phyloP scores from a whole-genome alignment of 2,797 vertebrate species.

The Sebastiscus albofasciatus region DNA sequence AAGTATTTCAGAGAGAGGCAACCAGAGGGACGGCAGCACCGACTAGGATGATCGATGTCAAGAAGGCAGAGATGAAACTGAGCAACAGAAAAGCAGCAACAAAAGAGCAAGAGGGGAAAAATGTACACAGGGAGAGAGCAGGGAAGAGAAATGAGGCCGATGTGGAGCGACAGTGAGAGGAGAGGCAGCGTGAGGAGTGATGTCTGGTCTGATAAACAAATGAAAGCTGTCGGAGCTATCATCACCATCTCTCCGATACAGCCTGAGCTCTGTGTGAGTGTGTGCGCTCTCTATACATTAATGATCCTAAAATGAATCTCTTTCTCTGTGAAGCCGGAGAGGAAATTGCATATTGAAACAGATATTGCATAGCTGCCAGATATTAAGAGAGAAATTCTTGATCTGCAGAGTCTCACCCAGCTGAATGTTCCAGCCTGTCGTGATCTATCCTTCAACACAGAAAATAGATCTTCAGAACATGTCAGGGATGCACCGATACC shows the following conservation, averaged over 20 bases:
- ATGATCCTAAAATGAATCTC: constrained; percentile 24
- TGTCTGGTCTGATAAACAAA: constrained; percentile 57
- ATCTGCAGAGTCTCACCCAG: not conserved
- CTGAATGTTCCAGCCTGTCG: too few relatives aligned
- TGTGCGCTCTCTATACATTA: not conserved
- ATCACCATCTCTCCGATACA: constrained; percentile 39
- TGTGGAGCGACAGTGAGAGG: constrained; percentile 24
- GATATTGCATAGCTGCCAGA: constrained; percentile 15
- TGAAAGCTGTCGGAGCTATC: constrained; percentile 55
- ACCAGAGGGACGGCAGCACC: constrained; percentile 23
- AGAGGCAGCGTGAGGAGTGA: constrained; percentile 15
- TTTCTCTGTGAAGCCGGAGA: constrained; percentile 19
- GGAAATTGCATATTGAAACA: constrained; percentile 54
- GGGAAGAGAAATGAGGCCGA: not conserved
- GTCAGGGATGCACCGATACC: too few relatives aligned
- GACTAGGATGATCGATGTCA: constrained; percentile 36
- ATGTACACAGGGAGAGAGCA: not conserved
- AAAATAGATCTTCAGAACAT: too few relatives aligned
- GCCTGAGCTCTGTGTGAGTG: not conserved
- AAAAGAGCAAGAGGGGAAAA: constrained; percentile 19
- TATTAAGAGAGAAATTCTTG: not conserved
- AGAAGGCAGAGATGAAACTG: constrained; percentile 52
- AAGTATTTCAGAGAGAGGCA: constrained; percentile 38
- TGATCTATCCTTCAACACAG: too few relatives aligned
- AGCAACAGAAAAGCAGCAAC: constrained; percentile 33